A percentile compares a stretch with the other conserved stretches of the same genome.
Evolutionary conservation across 2,888 invertebrate species (phyloP).

Genomic region (Nomada flava): DNA sequence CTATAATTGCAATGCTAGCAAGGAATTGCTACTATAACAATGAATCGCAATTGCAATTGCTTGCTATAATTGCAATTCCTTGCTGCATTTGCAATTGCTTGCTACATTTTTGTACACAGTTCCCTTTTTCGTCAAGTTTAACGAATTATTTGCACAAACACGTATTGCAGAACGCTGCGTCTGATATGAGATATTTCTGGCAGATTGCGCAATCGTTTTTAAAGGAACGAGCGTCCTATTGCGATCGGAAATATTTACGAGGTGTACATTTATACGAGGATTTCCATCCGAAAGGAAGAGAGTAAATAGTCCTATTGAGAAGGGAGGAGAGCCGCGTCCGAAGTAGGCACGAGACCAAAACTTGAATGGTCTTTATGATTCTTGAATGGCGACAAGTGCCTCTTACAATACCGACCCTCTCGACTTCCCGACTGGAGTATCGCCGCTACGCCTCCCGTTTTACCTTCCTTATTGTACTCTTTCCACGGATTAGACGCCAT

Average conservation of each 20-base stretch:
- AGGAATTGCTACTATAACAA: no score
- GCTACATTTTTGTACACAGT: no score
- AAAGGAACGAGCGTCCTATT: no score
- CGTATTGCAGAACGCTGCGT: no score
- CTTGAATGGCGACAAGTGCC: constrained; percentile 63
- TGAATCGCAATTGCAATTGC: background rate
- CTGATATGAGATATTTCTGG: no score
- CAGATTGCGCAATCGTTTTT: no score
- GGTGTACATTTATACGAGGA: background rate
- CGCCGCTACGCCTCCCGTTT: constrained; percentile 17
- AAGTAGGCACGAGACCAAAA: constrained; percentile 33
- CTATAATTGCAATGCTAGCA: background rate
- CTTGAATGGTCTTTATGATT: constrained; percentile 48
- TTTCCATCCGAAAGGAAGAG: constrained; percentile 15
- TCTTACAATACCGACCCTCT: constrained; percentile 46
- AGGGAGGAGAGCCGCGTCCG: constrained; percentile 12
- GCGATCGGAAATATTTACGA: background rate
- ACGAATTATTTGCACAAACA: no score
- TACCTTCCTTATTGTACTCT: constrained; percentile 34
- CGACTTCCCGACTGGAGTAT: background rate
- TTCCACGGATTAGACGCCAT: constrained; percentile 1
- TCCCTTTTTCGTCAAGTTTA: no score
- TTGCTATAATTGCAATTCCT: background rate
- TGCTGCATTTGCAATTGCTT: background rate
- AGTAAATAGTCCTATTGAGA: constrained; percentile 9